Evolutionary conservation across 2,113 vertebrate genomes (phyloP).

Genomic region (Eolophus roseicapilla): DNA sequence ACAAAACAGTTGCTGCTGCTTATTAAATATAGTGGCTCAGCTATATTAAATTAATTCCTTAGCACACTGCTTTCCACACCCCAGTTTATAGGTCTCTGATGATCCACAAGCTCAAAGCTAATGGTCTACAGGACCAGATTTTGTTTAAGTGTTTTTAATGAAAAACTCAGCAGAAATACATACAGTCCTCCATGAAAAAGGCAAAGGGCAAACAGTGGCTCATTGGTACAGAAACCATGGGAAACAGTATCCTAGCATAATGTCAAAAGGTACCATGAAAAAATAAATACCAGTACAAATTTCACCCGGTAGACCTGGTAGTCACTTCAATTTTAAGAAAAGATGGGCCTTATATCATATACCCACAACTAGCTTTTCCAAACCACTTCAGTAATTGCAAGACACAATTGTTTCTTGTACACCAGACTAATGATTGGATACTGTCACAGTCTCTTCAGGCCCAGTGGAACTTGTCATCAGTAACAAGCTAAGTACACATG

Average conservation of each 20-base stretch:
- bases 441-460: not conserved
- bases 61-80: not conserved
- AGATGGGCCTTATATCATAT: not conserved
- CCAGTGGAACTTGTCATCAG: not conserved
- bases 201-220: not conserved
- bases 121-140: not conserved
- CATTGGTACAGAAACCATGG: not conserved
- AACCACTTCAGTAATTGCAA: not conserved
- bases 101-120: not conserved
- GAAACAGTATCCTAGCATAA: not conserved
- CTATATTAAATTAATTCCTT: not conserved
- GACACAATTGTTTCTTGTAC: not conserved
- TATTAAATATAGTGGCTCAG: not conserved
- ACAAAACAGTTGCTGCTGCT: constrained; percentile 17
- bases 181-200: not conserved
- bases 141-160: not conserved
- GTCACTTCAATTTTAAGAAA: not conserved
- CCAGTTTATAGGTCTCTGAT: constrained; percentile 10
- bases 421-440: not conserved
- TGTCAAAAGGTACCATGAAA: not conserved
- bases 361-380: not conserved
- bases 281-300: not conserved
- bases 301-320: not conserved
- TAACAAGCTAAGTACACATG: not conserved
- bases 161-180: not conserved